Evolutionary conservation across 2,113 vertebrate genomes (phyloP), one percentile per base, ranked within the genome.

Genomic region (Zosterops pallidus): DNA sequence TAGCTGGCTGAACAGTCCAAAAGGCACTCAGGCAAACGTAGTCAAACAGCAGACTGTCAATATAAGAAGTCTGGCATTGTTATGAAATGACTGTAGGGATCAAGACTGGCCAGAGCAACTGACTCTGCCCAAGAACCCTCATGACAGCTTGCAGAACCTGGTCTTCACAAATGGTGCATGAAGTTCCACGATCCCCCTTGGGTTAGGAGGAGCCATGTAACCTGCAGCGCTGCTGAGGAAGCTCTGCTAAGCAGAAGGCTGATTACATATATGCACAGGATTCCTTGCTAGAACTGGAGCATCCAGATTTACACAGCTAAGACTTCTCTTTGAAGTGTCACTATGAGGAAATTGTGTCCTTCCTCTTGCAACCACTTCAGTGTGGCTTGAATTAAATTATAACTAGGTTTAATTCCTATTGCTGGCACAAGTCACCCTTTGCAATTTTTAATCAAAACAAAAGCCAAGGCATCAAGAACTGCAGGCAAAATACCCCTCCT

Each of bases 241-340:
- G 69, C 17, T 14, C 89, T 57, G 23, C 23, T 5, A 82, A 67
- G 59, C 78, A 89, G 41, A 26, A 69, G 71, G 50, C 44, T 91
- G 77, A 78, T 62, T 55, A 72, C 35, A 77, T 19, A 42, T 7
- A 49, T 47, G 31, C 4, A 1, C 1, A 29, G 15, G 47, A 55
- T 42, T 77, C 60, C 64, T 65, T 89, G 63, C 87, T 76, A 46
- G 74, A 92, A 95, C 87, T 65, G 74, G 86, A 85, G 63, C 70
- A 83, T 74, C 93, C 94, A 94, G 78, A 89, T 67, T 80, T 82
- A 83, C 71, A 79, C 0, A 0, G 52, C 64, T 39, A n/a, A 88
- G 46, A 24, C 31, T 44, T 82, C 22, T 25, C 86, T 96, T 92
- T 96, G 93, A 95, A 94, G 93, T 55, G 65, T 87, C 57, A 39